A percentile compares a stretch with the other conserved stretches of the same genome.
phyloP scores from a whole-genome alignment of 2,888 invertebrate genomes.

The Acanthacorydalis orientalis region DNA sequence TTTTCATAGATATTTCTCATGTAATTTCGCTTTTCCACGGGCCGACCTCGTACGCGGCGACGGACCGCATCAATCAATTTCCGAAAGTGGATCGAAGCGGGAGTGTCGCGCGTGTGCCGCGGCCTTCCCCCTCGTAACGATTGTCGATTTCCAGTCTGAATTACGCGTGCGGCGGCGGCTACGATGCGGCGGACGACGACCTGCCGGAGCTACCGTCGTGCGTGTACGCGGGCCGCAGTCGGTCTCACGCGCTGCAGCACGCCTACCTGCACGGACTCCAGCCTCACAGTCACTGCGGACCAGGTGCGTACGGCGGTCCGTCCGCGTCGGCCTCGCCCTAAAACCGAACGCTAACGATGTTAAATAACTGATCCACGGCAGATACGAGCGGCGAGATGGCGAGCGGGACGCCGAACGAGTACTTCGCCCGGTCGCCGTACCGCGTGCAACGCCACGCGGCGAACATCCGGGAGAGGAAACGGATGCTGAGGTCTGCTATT shows the following conservation, averaged over 20 bases:
- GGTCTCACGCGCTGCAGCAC: constrained; percentile 4
- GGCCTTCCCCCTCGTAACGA: no score
- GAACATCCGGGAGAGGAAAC: constrained; percentile 89
- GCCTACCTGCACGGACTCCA: constrained; percentile 21
- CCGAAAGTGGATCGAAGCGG: no score
- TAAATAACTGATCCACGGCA: no score
- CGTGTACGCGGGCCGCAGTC: constrained; percentile 50
- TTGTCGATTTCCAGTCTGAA: constrained; percentile 13
- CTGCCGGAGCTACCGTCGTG: constrained; percentile 65
- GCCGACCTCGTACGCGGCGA: no score
- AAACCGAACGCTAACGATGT: no score
- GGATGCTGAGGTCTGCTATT: constrained; percentile 91
- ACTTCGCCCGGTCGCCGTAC: constrained; percentile 60
- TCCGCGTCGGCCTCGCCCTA: no score
- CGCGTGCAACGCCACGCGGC: constrained; percentile 84
- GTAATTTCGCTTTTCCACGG: no score
- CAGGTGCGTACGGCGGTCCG: constrained; percentile 21
- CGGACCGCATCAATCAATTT: no score
- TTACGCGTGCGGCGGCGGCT: constrained; percentile 19
- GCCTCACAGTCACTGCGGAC: constrained; percentile 8
- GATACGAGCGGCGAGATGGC: constrained; percentile 11
- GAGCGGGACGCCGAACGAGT: constrained; percentile 28
- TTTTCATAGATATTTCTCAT: no score
- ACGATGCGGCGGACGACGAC: constrained; percentile 39
- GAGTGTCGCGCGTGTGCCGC: no score